These are phyloP conservation scores for Pseudomyrmex gracilis DNA, from an alignment of 1,140 invertebrate species.

Conservation along the genomic window DNA sequence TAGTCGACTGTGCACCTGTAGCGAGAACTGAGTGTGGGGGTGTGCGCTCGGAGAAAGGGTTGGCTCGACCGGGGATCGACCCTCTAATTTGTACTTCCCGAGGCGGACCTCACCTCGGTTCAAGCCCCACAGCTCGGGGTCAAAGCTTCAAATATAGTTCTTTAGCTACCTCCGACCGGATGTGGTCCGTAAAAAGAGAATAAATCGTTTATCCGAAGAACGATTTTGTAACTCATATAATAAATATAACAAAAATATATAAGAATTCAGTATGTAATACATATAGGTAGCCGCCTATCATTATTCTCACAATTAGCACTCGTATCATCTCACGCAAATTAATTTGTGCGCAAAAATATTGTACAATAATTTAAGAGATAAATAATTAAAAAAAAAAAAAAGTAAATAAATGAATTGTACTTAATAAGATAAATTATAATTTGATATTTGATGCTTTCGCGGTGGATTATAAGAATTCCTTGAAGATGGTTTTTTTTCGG, in stretches of 20 bases:
- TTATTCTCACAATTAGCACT: no score
- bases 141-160: constrained; percentile 64
- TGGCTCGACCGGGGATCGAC: constrained; percentile 60
- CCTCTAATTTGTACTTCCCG: constrained; percentile 73
- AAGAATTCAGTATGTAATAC: neutral
- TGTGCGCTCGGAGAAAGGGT: constrained; percentile 65
- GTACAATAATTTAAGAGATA: no score
- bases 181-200: constrained; percentile 36
- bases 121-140: constrained; percentile 45
- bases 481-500: no score
- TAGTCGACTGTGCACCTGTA: constrained; percentile 73
- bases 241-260: constrained; percentile 15
- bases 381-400: no score
- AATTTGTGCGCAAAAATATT: neutral
- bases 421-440: no score
- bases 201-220: constrained; percentile 34
- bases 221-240: constrained; percentile 21
- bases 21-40: constrained; percentile 56
- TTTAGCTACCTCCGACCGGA: constrained; percentile 21
- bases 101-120: constrained; percentile 57
- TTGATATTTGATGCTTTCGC: no score
- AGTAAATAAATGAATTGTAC: no score
- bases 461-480: no score
- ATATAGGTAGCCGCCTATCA: neutral
- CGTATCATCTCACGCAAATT: no score